Evolutionary conservation across 2,113 vertebrate species (phyloP).

Genomic region (Benitochromis conjunctus): DNA sequence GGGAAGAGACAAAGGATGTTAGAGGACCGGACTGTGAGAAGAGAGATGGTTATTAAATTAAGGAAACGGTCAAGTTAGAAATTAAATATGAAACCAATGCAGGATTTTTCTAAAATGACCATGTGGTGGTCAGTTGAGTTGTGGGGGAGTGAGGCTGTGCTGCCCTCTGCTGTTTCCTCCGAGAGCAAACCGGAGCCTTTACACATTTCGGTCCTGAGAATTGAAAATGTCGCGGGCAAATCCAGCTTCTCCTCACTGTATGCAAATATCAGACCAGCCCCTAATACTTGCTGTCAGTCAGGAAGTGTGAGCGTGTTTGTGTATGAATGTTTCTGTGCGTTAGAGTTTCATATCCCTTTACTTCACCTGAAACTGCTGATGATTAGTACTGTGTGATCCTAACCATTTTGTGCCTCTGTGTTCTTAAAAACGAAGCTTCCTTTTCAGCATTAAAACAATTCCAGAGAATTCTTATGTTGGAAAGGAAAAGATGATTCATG

Average conservation of each 20-base stretch:
- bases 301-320: constrained; percentile 18
- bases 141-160: constrained; percentile 13
- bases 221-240: not conserved
- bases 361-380: not conserved
- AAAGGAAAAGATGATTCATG: not conserved
- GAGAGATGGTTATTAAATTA: not conserved
- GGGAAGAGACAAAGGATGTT: not conserved
- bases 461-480: not conserved
- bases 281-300: not conserved
- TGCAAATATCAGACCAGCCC: not conserved
- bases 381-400: not conserved
- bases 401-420: not conserved
- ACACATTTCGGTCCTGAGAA: not conserved
- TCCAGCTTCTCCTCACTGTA: not conserved
- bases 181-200: not conserved
- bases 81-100: not conserved
- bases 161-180: constrained; percentile 42
- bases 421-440: not conserved
- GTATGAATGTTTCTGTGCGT: not conserved
- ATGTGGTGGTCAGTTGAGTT: not conserved
- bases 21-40: not conserved
- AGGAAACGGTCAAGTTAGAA: not conserved
- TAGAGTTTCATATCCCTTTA: constrained; percentile 45
- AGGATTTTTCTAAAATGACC: not conserved
- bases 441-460: not conserved